Percentiles rank a stretch among this genome's conserved stretches.
Conservation (phyloP, 2,888 invertebrate species). For the Micropterix aruncella region DNA sequence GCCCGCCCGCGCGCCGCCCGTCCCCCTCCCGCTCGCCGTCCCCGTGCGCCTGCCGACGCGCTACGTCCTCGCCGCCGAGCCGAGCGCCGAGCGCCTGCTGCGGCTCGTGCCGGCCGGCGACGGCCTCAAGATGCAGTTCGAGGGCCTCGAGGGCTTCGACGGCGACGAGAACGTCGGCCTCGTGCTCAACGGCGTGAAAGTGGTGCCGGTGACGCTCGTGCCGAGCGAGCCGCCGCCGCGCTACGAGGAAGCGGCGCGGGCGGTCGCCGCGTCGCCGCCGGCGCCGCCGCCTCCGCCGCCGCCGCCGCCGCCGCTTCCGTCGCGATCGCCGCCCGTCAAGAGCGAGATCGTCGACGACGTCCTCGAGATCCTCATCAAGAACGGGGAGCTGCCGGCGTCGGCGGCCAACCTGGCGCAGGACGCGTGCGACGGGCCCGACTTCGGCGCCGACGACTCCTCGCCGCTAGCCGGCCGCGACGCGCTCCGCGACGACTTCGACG, state of each 20-base stretch:
- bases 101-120: slow-evolving; percentile 21
- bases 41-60: slow-evolving; percentile 23
- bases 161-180: slow-evolving; percentile 35
- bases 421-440: slow-evolving; percentile 20
- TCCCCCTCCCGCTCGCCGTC: slow-evolving; percentile 36
- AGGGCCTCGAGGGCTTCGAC: slow-evolving; percentile 12
- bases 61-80: slow-evolving; percentile 20
- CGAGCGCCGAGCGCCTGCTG: slow-evolving; percentile 21
- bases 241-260: slow-evolving; percentile 53
- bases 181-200: slow-evolving; percentile 47
- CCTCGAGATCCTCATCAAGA: slow-evolving; percentile 83
- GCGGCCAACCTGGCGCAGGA: slow-evolving; percentile 57
- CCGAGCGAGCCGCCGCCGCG: slow-evolving; percentile 46
- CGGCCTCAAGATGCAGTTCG: slow-evolving; percentile 12
- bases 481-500: slow-evolving; percentile 20
- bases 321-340: slow-evolving; percentile 30
- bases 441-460: slow-evolving; percentile 19
- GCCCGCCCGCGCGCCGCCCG: slow-evolving; percentile 37
- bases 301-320: slow-evolving; percentile 14
- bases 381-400: slow-evolving; percentile 82
- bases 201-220: slow-evolving; percentile 35
- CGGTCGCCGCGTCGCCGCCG: slow-evolving; percentile 18
- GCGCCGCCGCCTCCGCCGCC: slow-evolving; percentile 23
- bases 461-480: slow-evolving; percentile 16
- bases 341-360: slow-evolving; percentile 86